Percentiles rank a stretch among this genome's conserved stretches.
Evolutionary conservation across 2,888 invertebrate genomes (phyloP).

Genomic region (Apamea epomidion): DNA sequence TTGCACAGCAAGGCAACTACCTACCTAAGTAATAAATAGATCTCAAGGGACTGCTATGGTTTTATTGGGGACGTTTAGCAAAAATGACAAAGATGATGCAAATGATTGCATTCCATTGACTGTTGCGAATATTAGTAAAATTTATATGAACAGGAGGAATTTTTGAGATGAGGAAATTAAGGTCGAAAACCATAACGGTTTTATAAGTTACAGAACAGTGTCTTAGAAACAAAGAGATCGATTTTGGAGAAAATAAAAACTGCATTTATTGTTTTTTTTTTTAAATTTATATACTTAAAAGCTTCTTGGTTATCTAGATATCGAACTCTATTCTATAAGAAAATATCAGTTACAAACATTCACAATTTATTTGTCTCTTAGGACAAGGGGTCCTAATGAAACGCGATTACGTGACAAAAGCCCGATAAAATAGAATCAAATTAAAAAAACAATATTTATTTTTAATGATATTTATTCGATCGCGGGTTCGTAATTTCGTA

Average conservation of each 20-base stretch:
- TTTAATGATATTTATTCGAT: background rate
- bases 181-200: background rate
- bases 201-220: background rate
- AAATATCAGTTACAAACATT: background rate
- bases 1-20: background rate
- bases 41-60: slow-evolving; percentile 16
- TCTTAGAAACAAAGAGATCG: no score
- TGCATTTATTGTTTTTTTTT: no score
- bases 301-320: no score
- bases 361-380: background rate
- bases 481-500: background rate
- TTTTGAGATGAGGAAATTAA: background rate
- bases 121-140: slow-evolving; percentile 17
- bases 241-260: no score
- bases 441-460: background rate
- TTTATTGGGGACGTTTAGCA: background rate
- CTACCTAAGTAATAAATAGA: slow-evolving; percentile 9
- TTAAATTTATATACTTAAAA: no score
- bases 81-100: slow-evolving; percentile 31
- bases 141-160: background rate
- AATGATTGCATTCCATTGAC: slow-evolving; percentile 31
- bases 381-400: background rate
- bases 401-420: background rate
- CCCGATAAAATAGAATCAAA: background rate
- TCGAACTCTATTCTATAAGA: background rate